Percentiles rank a stretch among this genome's conserved stretches.
Evolutionary conservation across 1,140 invertebrate species (phyloP).

Genomic region (Sarcophaga peregrina): DNA sequence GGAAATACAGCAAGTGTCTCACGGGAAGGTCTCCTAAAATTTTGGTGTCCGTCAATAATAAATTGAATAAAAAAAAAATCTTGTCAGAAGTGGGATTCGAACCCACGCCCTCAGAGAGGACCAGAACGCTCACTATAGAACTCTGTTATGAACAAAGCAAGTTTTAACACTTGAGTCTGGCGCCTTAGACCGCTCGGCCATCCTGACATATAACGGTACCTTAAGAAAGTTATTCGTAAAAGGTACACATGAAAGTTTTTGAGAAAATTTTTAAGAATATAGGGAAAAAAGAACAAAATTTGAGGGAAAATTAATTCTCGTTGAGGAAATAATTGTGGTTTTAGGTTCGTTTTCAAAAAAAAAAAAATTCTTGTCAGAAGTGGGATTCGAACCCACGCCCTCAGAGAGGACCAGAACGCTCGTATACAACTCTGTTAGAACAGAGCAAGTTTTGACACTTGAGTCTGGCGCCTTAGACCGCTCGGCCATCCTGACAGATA

Average conservation of each 20-base stretch:
- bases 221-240: too few species aligned
- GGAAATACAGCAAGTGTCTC: too few species aligned
- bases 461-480: constrained; percentile 41
- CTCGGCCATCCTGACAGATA: constrained; percentile 30
- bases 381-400: constrained; percentile 89
- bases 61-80: constrained; percentile 72
- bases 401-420: constrained; percentile 83
- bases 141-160: too few species aligned
- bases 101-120: constrained; percentile 87
- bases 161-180: constrained; percentile 73
- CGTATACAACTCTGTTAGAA: constrained; percentile 44
- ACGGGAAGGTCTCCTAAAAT: too few species aligned
- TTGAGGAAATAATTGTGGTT: too few species aligned
- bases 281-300: too few species aligned
- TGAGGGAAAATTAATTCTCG: too few species aligned
- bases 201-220: constrained; percentile 67
- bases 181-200: constrained; percentile 78
- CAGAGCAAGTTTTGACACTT: constrained; percentile 34
- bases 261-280: too few species aligned
- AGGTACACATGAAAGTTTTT: too few species aligned
- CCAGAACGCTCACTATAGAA: constrained; percentile 73
- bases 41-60: too few species aligned
- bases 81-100: constrained; percentile 89
- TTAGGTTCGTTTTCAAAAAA: not conserved
- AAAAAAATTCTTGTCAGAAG: constrained; percentile 78